Base-by-base conservation (phyloP, 1,140 invertebrate genomes). In the Tigriopus japonicus region DNA sequence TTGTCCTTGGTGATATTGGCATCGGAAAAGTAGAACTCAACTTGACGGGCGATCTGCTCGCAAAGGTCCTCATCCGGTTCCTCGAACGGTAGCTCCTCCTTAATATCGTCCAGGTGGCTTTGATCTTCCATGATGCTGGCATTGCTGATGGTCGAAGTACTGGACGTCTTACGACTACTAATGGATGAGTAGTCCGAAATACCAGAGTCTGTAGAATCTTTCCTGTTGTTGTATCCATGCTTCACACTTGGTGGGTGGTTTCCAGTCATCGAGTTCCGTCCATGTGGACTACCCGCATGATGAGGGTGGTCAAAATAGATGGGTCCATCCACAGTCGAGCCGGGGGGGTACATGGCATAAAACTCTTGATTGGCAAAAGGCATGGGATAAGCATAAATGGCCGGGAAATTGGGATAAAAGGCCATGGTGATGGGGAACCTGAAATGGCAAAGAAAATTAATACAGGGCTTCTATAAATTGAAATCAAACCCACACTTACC, bases 21-120 rank as follows among this genome's bases (percentile, higher is more conserved):
- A 70, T 95, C 89, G 60, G 87, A 90, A 70, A 96, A 94, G 71
- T 94, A 94, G 70, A 86, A 91, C 72, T 91, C 87, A 7, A 91
- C 87, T 69, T 89, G 59, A 9, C 40, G 45, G 14, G 40, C 45
- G 28, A 61, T 61, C 21, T 61, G 52, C 43, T 61, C 59, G 28
- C 59, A 61, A 12, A 61, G 28, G 40, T 61, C 59, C 10, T 56
- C 49, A 53, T 52, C 45, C 10, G 59, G 59, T 14, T 55, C 59
- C 14, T 52, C 59, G 40, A 52, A 55, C 2, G 51, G 43, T 6
- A 35, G 14, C 28, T 61, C 59, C 52, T 61, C 59, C 52, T 61
- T 49, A 3, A 51, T 42, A 14, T 54, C 45, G 9, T 61, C 59
- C 59, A 21, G 12, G 28, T 35, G 28, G 23, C 24, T 15, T 14